These are phyloP conservation scores for Odobenus rosmarus DNA, from an alignment of 2,113 vertebrate species.

Conservation along the genomic window DNA sequence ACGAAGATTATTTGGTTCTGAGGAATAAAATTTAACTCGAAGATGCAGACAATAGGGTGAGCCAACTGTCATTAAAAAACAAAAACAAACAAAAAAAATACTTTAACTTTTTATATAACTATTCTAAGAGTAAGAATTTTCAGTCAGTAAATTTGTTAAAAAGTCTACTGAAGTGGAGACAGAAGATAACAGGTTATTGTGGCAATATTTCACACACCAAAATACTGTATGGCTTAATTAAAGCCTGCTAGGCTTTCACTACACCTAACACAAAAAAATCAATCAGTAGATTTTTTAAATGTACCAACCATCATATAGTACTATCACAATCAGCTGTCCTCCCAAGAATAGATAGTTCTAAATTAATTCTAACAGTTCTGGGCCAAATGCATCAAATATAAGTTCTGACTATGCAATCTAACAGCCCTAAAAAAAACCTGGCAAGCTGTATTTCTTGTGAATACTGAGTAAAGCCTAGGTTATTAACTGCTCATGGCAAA, in stretches of 20 bases:
- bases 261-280: constrained; percentile 5
- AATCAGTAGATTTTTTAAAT: neutral
- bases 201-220: neutral
- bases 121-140: constrained; percentile 36
- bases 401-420: neutral
- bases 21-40: constrained; percentile 99
- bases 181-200: neutral
- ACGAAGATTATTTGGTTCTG: constrained; percentile 98
- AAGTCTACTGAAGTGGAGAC: neutral
- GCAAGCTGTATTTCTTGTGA: neutral
- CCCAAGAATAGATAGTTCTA: constrained; percentile 52
- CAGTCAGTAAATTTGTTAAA: neutral
- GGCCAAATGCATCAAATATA: constrained; percentile 40
- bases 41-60: constrained; percentile 98
- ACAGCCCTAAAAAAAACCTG: neutral
- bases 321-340: constrained; percentile 39
- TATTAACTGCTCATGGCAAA: neutral
- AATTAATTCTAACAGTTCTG: constrained; percentile 68
- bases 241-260: neutral
- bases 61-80: constrained; percentile 82
- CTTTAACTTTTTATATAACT: constrained; percentile 21
- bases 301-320: neutral
- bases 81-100: neutral
- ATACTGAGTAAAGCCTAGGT: neutral
- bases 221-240: neutral